phyloP scores from a whole-genome alignment of 2,113 vertebrate species.

The Aspidoscelis tigris region DNA sequence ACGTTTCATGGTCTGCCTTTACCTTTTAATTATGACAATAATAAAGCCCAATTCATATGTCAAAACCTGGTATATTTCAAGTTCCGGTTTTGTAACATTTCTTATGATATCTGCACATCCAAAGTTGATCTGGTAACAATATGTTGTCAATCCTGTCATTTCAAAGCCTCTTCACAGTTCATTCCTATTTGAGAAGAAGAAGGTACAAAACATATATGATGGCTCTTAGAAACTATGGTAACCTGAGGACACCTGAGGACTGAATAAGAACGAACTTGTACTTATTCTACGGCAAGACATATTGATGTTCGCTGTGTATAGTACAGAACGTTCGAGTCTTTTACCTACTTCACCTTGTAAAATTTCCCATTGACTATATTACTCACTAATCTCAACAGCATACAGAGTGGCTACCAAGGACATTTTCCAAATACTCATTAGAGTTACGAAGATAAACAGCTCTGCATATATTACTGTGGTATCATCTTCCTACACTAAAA shows the following conservation, averaged over 20 bases:
- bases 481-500: constrained; percentile 43
- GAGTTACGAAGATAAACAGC: constrained; percentile 66
- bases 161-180: too few relatives aligned
- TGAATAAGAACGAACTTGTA: neutral
- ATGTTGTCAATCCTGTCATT: too few relatives aligned
- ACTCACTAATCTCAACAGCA: constrained; percentile 67
- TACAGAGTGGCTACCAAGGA: constrained; percentile 59
- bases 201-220: neutral
- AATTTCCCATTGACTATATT: constrained; percentile 71
- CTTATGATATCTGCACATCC: too few relatives aligned
- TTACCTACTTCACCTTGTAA: constrained; percentile 66
- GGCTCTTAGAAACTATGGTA: neutral
- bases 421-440: constrained; percentile 57
- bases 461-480: constrained; percentile 53
- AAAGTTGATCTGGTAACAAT: too few relatives aligned
- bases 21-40: too few relatives aligned
- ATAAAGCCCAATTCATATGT: too few relatives aligned
- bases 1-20: too few relatives aligned
- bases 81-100: too few relatives aligned
- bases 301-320: constrained; percentile 42
- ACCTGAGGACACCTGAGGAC: too few relatives aligned
- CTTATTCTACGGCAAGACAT: constrained; percentile 21
- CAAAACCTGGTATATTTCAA: too few relatives aligned
- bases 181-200: too few relatives aligned
- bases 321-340: constrained; percentile 61